Evolutionary conservation across 2,888 invertebrate species (phyloP), one percentile per base, ranked within the genome.

Genomic region (Steinernema scapterisci): DNA sequence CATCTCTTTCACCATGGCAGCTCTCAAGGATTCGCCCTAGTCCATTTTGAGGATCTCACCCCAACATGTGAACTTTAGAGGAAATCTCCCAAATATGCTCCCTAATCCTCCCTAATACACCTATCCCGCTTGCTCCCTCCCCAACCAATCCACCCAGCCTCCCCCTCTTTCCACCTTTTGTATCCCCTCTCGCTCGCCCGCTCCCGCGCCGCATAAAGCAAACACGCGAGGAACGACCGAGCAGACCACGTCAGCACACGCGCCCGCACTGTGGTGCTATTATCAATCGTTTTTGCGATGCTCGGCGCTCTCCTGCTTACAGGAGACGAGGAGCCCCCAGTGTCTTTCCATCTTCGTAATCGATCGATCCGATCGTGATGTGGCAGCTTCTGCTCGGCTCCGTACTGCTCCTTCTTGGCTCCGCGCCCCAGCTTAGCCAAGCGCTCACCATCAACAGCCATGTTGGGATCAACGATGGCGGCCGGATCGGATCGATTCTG

Each of bases 271-370:
- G 48, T 48, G 16, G 48, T 31, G 27, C 63, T 27, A 63, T 63
- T 63, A 63, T 63, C 63, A 63, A 63, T 63, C 16, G 63, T 63
- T 63, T 63, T 63, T 63, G 63, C 63, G 63, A 63, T 63, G 63
- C 63, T 38, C 5, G 3, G 38, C 38, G 38, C 38, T 38, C 21
- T 52, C 7, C 21, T 63, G 63, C 63, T 63, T 31, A 16, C 25
- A 31, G 31, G 16, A 11, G 25, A n/a, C n/a, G 63, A 31, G 63
- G 16, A n/a, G n/a, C n/a, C n/a, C n/a, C 31, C 63, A 63, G 16
- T 63, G 52, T 52, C 7, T 19, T 31, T 16, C 31, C 63, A 31
- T n/a, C 38, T 9, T 38, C 16, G 63, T 21, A 63, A 38, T 38
- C 31, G 63, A 63, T 63, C 63, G 31, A 63, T 63, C 11, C 38